Evolutionary conservation across 2,797 vertebrate genomes (phyloP).

Genomic region (Austrolebias charrua): DNA sequence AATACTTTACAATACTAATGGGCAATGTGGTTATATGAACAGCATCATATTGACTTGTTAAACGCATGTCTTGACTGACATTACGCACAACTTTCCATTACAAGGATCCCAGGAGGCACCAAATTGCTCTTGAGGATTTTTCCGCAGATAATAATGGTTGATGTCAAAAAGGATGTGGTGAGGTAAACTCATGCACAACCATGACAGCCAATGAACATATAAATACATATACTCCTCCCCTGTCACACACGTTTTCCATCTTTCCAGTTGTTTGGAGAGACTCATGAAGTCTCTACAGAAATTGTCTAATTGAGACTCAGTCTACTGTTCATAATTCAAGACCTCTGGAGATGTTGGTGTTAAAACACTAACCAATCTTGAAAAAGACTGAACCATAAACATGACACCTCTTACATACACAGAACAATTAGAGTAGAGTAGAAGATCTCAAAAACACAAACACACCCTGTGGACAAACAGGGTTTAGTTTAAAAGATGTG

Average conservation of each 20-base stretch:
- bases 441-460: background rate
- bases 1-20: constrained; percentile 27
- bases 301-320: constrained; percentile 56
- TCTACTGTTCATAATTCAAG: constrained; percentile 66
- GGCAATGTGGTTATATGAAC: constrained; percentile 21
- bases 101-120: constrained; percentile 23
- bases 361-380: constrained; percentile 28
- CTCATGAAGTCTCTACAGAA: constrained; percentile 55
- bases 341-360: constrained; percentile 21
- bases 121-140: constrained; percentile 47
- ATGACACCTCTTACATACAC: background rate
- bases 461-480: background rate
- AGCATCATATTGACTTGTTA: constrained; percentile 31
- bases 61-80: constrained; percentile 29
- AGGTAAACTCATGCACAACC: constrained; percentile 10
- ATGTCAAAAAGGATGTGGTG: constrained; percentile 27
- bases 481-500: too few species aligned
- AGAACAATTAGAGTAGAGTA: background rate
- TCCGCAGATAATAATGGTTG: constrained; percentile 43
- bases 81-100: constrained; percentile 54
- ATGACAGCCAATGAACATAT: constrained; percentile 2
- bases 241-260: constrained; percentile 27
- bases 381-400: constrained; percentile 12
- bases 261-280: constrained; percentile 62
- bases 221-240: background rate